Evolutionary conservation across 2,888 invertebrate species (phyloP), one percentile per base, ranked within the genome.

Genomic region (Rotaria sp.): DNA sequence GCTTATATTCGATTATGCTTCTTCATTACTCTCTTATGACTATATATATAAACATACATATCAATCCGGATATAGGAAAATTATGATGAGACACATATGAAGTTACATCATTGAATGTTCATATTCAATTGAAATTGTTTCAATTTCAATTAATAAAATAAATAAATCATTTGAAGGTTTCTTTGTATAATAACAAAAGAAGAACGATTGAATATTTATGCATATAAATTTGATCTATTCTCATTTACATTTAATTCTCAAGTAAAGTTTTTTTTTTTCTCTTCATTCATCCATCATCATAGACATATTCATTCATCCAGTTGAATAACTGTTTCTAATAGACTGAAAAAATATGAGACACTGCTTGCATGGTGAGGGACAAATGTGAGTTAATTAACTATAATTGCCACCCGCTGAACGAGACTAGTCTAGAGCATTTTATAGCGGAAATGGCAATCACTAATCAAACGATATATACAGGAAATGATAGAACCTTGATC

Each of bases 371-470:
- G 35, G 30, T 67, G 67, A 67, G 35, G 15, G 67, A 67, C 67
- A 35, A 67, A 67, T 67, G 67, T 67, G 15, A 67, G 35, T 67
- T 67, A 35, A 67, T 67, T 35, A 67, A 38, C 35, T 35, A 67
- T 67, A 67, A 67, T 67, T 67, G 67, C 67, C 67, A 30, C 67
- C 67, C 67, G 35, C 67, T 67, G 67, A 67, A 67, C 30, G 26
- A 67, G 67, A 67, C 67, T 35, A 67, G 67, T 67, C 67, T 67
- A 67, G 18, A 38, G 18, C 18, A 18, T 15, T 15, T 18, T 35
- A 67, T 35, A 67, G 18, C 67, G 67, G 67, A 67, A 67, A 67
- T 67, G 35, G 35, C 67, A 67, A 67, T 67, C 67, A 35, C 67
- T 7, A 67, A 15, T 35, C 67, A 13, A 35, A 21, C 21, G 15